Evolutionary conservation across 1,140 invertebrate genomes (phyloP), one percentile per base, ranked within the genome.

Genomic region (Drosophila jambulina): DNA sequence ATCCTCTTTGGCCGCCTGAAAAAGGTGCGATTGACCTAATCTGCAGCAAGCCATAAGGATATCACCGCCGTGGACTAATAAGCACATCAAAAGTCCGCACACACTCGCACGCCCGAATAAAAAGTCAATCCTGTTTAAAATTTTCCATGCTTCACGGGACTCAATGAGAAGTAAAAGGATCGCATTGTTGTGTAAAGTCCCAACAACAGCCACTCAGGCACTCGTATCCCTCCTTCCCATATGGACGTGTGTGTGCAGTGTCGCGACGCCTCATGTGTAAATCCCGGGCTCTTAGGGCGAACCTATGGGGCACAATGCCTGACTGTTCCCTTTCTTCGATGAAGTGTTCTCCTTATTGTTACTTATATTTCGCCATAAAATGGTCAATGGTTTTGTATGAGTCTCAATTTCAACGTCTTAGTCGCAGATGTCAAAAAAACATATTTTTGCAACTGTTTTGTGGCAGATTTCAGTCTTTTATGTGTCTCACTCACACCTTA

Each of bases 1-100:
- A 75, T 58, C 67, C 57, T 70, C 67, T 70, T 56, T 54, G 67
- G 49, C 62, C 60, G 65, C 29, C 74, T 74, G 70, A 25, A 42
- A 65, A 82, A 82, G 80, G 80, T 82, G 80, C 69, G 74, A 82
- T 80, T 68, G 78, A 58, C 78, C 69, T 82, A 82, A 81, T 68
- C 75, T 62, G 46, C 46, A 32, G 72, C 53, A 43, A 77, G 56
- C 54, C 71, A 58, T 77, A 77, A 76, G 72, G 62, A 77, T 68
- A 76, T 77, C 34, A 46, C 74, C 72, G 68, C 80, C 80, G 68
- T 75, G 57, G 68, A 81, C 78, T 83, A 83, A 83, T 83, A 83
- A 83, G 80, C 76, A 83, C 76, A 76, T 80, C 78, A 81, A 83
- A 70, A 83, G 48, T 71, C 68, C 29, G 34, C 74, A 81, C 79